Evolutionary conservation across 2,797 vertebrate species (phyloP).

Genomic region (Melanotaenia trifasciata): DNA sequence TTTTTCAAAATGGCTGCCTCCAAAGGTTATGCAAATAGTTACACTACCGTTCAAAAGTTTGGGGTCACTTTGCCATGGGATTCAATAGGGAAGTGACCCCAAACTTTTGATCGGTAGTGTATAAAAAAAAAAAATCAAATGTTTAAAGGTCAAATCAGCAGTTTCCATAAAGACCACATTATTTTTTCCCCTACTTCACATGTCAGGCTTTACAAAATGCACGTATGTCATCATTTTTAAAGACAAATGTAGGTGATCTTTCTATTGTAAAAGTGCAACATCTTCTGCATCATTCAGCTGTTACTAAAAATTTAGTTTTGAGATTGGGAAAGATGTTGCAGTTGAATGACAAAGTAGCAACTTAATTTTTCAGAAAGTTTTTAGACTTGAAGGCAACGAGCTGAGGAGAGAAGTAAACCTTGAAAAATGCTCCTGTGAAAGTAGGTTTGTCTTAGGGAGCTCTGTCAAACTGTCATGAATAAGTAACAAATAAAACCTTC

Average conservation of each 20-base stretch:
- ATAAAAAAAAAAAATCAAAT: too few species aligned
- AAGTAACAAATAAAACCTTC: constrained; percentile 19
- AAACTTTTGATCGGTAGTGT: too few species aligned
- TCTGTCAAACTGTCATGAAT: constrained; percentile 21
- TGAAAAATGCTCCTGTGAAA: constrained; percentile 3
- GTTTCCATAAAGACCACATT: too few species aligned
- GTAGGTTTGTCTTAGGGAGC: constrained; percentile 7
- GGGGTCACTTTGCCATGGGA: too few species aligned
- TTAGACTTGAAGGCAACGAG: not conserved
- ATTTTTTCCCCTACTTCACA: not conserved
- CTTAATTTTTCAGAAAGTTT: not conserved
- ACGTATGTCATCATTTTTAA: too few species aligned
- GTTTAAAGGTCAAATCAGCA: too few species aligned
- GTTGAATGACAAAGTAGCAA: not conserved
- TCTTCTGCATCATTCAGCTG: not conserved
- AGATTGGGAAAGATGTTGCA: not conserved
- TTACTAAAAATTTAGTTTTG: not conserved
- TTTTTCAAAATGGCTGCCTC: too few species aligned
- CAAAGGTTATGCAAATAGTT: not conserved
- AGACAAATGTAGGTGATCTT: too few species aligned
- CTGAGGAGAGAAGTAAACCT: constrained; percentile 3
- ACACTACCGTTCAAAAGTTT: too few species aligned
- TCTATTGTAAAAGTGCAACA: not conserved
- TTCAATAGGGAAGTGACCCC: too few species aligned
- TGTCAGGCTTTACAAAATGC: not conserved